Evolutionary conservation across 2,113 vertebrate species (phyloP).

Genomic region (Orycteropus afer): DNA sequence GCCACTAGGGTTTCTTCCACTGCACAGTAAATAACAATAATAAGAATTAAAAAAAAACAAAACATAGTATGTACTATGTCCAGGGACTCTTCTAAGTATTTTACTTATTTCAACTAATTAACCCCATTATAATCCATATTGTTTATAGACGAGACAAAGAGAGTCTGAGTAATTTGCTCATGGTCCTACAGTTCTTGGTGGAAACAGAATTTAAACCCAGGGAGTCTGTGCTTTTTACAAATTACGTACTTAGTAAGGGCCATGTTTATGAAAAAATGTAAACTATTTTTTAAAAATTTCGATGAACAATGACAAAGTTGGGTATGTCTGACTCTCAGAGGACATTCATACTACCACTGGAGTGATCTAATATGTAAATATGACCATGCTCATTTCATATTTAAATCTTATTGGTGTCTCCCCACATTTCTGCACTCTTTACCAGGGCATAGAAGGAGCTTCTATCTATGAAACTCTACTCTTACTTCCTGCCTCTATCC

Average conservation of each 20-base stretch:
- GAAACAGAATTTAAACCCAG: neutral
- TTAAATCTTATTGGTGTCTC: neutral
- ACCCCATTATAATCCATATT: neutral
- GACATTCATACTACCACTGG: neutral
- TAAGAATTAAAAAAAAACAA: neutral
- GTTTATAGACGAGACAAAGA: neutral
- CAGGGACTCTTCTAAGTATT: neutral
- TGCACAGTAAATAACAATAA: neutral
- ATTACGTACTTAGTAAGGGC: neutral
- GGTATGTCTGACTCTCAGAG: neutral
- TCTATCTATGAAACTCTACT: neutral
- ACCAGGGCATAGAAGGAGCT: neutral
- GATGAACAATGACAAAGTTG: neutral
- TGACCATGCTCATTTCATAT: neutral
- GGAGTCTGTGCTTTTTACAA: neutral
- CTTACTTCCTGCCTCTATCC: neutral
- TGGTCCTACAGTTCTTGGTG: neutral
- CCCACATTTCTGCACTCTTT: neutral
- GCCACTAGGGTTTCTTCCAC: neutral
- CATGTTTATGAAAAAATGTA: neutral
- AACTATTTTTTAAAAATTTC: neutral
- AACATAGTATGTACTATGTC: neutral
- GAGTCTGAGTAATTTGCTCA: neutral
- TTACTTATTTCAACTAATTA: neutral
- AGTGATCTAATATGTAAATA: neutral